Evolutionary conservation across 2,113 vertebrate genomes (phyloP), one percentile per base, ranked within the genome.

Genomic region (Lamprotornis superbus): DNA sequence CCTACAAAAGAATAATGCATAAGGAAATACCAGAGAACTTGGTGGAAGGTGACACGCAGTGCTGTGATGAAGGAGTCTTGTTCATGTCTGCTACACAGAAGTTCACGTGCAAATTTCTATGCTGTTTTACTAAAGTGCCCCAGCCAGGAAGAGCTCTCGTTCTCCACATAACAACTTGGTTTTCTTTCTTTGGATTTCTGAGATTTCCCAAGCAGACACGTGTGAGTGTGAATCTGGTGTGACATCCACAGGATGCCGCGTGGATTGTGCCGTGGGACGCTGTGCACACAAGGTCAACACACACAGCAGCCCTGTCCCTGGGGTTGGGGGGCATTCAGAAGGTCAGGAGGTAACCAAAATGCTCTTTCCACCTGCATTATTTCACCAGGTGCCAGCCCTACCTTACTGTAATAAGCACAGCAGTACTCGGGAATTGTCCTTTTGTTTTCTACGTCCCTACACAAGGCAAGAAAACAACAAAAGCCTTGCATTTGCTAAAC

Each of bases 161-260:
- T 68, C 46, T 47, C 24, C 60, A 67, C 11, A 35, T 8, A 73
- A 33, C 13, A 47, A 15, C 23, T 52, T 31, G 1, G 5, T 61
- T 77, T 91, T 67, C 59, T 61, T 46, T n/a, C 11, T 22, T 55
- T 42, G 42, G 42, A 42, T 69, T 49, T 37, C 68, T 49, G 46
- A 53, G 13, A 31, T 61, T 70, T 76, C 76, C 67, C 71, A 40
- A 31, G 46, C 44, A 79, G 67, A 23, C 13, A 15, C 23, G 3
- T 1, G 5, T 7, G 7, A 11, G 3, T 4, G 16, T 11, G 0
- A 27, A 9, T 8, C 40, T 63, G 4, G 10, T 5, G 4, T 2
- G 19, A 37, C 10, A 44, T 2, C 24, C 11, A 1, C 27, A 31
- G 68, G 27, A 21, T 56, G 49, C 68, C 2, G 0, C 27, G 4